A percentile compares a stretch with the other conserved stretches of the same genome.
Conservation (phyloP, 2,113 vertebrate species). For the Perca flavescens region DNA sequence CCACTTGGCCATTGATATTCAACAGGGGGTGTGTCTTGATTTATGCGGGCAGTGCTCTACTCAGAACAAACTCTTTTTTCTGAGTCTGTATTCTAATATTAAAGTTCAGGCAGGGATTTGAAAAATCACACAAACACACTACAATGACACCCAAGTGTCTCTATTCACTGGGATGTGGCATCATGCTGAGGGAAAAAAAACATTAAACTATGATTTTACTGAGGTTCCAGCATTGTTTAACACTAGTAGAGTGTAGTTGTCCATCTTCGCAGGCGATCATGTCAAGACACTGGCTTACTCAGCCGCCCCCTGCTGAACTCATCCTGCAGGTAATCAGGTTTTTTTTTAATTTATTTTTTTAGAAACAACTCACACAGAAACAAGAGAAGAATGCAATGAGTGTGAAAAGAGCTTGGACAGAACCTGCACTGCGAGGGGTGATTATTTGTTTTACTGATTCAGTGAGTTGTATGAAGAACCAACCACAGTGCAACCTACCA, state of each 20-base stretch:
- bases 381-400: background rate
- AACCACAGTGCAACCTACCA: background rate
- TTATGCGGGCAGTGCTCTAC: constrained; percentile 50
- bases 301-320: constrained; percentile 35
- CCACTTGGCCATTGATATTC: constrained; percentile 63
- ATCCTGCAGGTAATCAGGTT: constrained; percentile 37
- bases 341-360: background rate
- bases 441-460: constrained; percentile 14
- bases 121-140: constrained; percentile 35
- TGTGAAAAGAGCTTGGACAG: background rate
- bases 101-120: constrained; percentile 27
- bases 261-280: constrained; percentile 36
- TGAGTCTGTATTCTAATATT: constrained; percentile 32
- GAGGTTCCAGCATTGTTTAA: constrained; percentile 5
- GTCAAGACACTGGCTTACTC: constrained; percentile 47
- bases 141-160: constrained; percentile 19
- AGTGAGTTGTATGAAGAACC: background rate
- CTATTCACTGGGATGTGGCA: background rate
- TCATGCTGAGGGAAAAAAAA: background rate
- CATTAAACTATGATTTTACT: constrained; percentile 28
- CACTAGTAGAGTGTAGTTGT: constrained; percentile 23
- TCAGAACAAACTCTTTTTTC: constrained; percentile 49
- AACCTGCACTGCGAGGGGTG: background rate
- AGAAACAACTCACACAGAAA: constrained; percentile 25
- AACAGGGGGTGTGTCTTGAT: constrained; percentile 44